Evolutionary conservation across 2,113 vertebrate genomes (phyloP).

Genomic region (Malurus alboscapulatus): DNA sequence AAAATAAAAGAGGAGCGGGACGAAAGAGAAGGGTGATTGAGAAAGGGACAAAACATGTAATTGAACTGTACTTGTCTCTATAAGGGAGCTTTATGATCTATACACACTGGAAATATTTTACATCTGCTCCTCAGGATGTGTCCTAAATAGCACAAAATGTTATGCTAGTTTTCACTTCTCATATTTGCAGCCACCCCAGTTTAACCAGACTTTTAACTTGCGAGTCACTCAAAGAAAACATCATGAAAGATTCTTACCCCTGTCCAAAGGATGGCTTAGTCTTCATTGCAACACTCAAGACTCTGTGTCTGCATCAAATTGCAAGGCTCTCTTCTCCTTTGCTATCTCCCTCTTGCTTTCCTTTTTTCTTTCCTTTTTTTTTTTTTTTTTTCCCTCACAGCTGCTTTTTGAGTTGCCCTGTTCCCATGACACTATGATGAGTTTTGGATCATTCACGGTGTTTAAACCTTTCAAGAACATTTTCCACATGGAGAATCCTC

Average conservation of each 20-base stretch:
- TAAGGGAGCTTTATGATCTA: neutral
- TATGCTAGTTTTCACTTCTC: neutral
- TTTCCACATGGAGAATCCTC: slow-evolving; percentile 68
- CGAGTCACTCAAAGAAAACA: neutral
- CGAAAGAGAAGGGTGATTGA: neutral
- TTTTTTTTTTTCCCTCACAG: neutral
- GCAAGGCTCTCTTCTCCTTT: neutral
- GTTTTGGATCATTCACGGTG: slow-evolving; percentile 53
- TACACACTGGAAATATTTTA: neutral
- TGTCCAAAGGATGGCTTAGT: neutral
- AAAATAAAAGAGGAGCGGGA: fast-evolving
- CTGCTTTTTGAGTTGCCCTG: neutral
- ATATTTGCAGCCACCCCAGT: neutral
- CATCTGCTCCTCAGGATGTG: neutral
- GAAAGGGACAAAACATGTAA: neutral
- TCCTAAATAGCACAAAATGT: neutral
- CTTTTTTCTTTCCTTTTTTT: neutral
- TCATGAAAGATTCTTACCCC: neutral
- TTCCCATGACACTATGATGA: slow-evolving; percentile 15
- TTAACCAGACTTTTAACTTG: neutral
- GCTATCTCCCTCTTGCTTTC: neutral
- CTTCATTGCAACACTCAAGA: neutral
- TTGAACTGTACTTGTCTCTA: neutral
- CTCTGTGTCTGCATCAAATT: neutral
- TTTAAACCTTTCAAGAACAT: slow-evolving; percentile 67